phyloP scores from a whole-genome alignment of 2,113 vertebrate species.

The Brevimyrus niger region DNA sequence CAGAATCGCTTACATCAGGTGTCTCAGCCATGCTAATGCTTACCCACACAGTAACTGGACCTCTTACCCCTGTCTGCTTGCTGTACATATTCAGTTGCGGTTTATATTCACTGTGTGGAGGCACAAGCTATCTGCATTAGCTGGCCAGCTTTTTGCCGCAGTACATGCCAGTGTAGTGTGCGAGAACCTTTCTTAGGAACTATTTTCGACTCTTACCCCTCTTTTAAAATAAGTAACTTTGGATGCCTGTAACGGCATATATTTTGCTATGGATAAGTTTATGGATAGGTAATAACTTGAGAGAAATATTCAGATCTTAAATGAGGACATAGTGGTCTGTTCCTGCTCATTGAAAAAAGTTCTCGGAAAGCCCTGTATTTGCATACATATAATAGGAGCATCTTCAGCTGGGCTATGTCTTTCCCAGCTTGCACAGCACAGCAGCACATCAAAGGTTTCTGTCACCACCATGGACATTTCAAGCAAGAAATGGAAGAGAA shows the following conservation, averaged over 20 bases:
- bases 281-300: neutral
- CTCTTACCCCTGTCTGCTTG: neutral
- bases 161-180: neutral
- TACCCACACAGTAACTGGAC: neutral
- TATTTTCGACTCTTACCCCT: neutral
- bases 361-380: neutral
- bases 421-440: constrained; percentile 3
- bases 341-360: neutral
- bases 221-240: neutral
- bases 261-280: neutral
- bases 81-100: neutral
- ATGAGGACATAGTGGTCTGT: neutral
- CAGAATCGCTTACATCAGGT: neutral
- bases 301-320: too few relatives aligned
- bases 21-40: neutral
- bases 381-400: neutral
- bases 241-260: neutral
- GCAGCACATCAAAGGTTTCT: neutral
- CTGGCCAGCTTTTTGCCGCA: neutral
- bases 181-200: neutral
- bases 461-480: neutral
- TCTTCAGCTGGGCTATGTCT: neutral
- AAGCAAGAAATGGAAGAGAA: neutral
- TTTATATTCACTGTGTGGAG: neutral
- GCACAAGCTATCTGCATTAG: neutral